phyloP scores from a whole-genome alignment of 2,113 vertebrate genomes.

The Aviceda subcristata region DNA sequence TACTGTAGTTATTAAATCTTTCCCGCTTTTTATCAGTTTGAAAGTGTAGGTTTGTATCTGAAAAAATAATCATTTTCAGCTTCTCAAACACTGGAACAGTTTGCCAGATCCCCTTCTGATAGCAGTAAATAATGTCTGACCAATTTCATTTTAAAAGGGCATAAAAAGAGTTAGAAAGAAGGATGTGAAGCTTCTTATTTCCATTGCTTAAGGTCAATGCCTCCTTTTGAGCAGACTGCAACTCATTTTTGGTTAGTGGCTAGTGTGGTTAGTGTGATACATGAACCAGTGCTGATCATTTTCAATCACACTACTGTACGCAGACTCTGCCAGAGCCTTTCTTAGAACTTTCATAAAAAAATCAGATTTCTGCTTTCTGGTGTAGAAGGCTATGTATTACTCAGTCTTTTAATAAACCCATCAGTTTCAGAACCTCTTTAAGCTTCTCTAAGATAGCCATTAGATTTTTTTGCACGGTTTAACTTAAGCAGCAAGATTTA shows the following conservation, averaged over 20 bases:
- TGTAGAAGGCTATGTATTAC: not conserved
- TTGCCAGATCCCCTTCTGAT: not conserved
- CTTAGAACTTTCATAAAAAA: not conserved
- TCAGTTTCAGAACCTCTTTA: not conserved
- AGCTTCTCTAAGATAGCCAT: not conserved
- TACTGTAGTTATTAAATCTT: not conserved
- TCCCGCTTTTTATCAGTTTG: not conserved
- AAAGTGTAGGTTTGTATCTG: not conserved
- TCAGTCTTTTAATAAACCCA: not conserved
- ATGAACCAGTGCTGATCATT: not conserved
- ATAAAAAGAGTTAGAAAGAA: not conserved
- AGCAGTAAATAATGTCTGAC: not conserved
- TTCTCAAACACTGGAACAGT: not conserved
- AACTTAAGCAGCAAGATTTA: not conserved
- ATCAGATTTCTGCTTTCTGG: not conserved
- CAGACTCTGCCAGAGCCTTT: not conserved
- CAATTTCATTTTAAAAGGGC: not conserved
- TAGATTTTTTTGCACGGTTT: not conserved
- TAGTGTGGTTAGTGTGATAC: constrained; percentile 1
- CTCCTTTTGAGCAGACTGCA: not conserved
- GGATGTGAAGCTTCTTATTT: not conserved
- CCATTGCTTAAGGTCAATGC: not conserved
- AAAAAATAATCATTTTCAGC: not conserved
- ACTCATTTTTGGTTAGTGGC: constrained; percentile 15
- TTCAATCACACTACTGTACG: not conserved